phyloP scores from a whole-genome alignment of 2,113 vertebrate genomes.

The Craseonycteris thonglongyai region DNA sequence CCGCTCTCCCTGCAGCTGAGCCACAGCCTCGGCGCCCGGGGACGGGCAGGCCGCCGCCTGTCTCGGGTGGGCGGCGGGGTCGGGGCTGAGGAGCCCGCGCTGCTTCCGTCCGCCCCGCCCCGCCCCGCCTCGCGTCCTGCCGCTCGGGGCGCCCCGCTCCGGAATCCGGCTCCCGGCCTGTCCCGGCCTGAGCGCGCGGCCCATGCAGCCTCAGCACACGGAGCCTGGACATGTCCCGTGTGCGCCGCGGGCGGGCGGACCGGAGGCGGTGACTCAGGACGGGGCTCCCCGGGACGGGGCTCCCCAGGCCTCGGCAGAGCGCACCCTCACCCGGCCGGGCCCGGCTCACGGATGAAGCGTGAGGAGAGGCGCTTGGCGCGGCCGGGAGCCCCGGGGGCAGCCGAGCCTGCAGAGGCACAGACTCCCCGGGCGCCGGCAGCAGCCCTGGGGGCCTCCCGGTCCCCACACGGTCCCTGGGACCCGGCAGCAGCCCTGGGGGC shows the following conservation, averaged over 20 bases:
- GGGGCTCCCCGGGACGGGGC: not conserved
- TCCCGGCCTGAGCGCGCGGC: not conserved
- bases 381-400: too few species aligned
- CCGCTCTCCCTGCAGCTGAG: not conserved
- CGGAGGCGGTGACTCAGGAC: not conserved
- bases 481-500: too few species aligned
- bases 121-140: not conserved
- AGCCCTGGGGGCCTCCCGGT: too few species aligned
- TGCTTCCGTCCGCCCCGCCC: not conserved
- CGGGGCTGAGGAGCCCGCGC: not conserved
- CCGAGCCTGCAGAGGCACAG: too few species aligned
- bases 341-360: too few species aligned
- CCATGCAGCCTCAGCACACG: not conserved
- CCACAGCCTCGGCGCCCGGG: too few species aligned
- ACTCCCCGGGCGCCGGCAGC: too few species aligned
- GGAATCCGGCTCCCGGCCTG: constrained; percentile 61
- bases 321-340: not conserved
- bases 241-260: not conserved
- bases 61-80: accelerated
- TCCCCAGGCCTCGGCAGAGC: not conserved
- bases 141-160: too few species aligned
- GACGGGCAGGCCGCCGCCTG: not conserved
- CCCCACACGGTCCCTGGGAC: too few species aligned
- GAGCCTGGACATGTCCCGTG: too few species aligned
- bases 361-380: too few species aligned